Evolutionary conservation across 2,113 vertebrate genomes (phyloP).

Genomic region (Cairina moschata): DNA sequence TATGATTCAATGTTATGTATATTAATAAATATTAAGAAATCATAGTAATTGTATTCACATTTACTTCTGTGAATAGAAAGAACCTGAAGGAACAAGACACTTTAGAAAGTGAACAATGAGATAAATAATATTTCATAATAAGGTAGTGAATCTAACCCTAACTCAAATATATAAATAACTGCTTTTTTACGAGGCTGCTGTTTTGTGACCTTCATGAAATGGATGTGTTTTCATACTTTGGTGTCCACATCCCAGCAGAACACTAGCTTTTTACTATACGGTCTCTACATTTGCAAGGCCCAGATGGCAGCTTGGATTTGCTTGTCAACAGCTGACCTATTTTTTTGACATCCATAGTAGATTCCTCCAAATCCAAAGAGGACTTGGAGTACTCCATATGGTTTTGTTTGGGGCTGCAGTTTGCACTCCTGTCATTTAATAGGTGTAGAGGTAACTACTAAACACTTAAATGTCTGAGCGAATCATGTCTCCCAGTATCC

Average conservation of each 20-base stretch:
- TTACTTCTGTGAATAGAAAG: background rate
- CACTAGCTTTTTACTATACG: background rate
- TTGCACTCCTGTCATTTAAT: background rate
- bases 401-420: background rate
- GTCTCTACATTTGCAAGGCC: background rate
- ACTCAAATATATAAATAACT: background rate
- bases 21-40: background rate
- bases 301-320: background rate
- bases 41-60: background rate
- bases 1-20: background rate
- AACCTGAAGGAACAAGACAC: background rate
- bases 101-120: background rate
- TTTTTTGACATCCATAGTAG: background rate
- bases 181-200: background rate
- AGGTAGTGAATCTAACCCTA: background rate
- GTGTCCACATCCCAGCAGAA: background rate
- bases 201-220: background rate
- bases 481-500: background rate
- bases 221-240: background rate
- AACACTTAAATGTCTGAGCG: background rate
- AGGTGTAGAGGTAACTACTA: background rate
- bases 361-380: background rate
- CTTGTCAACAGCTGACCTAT: background rate
- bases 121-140: background rate
- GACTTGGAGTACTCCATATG: background rate